phyloP scores from a whole-genome alignment of 2,113 vertebrate species.

The Raja brachyura region DNA sequence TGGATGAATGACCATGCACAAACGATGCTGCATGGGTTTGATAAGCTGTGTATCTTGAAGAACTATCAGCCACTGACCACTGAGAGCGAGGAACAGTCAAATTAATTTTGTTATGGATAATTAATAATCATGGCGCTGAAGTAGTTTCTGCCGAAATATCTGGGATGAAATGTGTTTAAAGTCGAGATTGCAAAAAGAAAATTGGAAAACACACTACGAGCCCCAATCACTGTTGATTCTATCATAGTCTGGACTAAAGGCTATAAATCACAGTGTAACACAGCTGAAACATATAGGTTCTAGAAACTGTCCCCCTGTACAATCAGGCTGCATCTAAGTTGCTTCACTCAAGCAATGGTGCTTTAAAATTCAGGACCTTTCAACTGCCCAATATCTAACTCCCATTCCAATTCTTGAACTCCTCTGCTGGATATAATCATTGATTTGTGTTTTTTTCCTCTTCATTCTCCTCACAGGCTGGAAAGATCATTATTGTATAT shows the following conservation, averaged over 20 bases:
- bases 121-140: neutral
- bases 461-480: constrained; percentile 52
- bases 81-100: neutral
- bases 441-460: constrained; percentile 41
- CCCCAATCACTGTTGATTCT: too few relatives aligned
- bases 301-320: neutral
- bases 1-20: neutral
- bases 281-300: neutral
- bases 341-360: neutral
- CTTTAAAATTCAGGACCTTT: neutral
- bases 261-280: neutral
- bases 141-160: neutral
- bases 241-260: neutral
- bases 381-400: neutral
- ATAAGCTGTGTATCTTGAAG: neutral
- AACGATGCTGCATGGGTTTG: neutral
- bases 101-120: neutral
- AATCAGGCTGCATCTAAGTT: neutral
- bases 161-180: neutral
- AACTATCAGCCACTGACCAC: neutral
- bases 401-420: neutral
- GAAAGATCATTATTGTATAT: constrained; percentile 65
- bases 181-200: neutral
- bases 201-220: neutral
- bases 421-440: neutral